These are phyloP conservation scores for Gambusia holbrooki DNA, from an alignment of 2,113 vertebrate species.

Conservation along the genomic window DNA sequence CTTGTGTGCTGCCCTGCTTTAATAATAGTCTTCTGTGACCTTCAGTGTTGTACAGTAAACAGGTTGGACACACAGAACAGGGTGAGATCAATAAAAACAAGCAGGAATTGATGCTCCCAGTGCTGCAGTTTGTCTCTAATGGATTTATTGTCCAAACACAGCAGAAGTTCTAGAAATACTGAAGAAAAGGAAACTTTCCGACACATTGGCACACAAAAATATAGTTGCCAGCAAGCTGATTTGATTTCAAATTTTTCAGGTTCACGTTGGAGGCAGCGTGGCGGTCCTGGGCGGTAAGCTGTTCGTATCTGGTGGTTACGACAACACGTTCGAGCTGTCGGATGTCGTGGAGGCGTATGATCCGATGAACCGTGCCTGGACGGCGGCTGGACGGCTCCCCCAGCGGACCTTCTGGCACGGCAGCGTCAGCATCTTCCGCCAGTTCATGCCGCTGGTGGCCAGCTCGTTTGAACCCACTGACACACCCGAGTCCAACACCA, in stretches of 20 bases:
- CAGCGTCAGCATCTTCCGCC: slow-evolving; percentile 98
- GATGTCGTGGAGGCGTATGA: slow-evolving; percentile 92
- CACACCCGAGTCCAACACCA: slow-evolving; percentile 74
- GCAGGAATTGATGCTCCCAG: not conserved
- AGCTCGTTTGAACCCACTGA: slow-evolving; percentile 80
- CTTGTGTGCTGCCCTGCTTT: not conserved
- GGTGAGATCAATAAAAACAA: not conserved
- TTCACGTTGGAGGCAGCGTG: slow-evolving; percentile 94
- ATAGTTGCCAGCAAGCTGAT: no score
- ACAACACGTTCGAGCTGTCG: slow-evolving; percentile 95
- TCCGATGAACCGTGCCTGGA: slow-evolving; percentile 83
- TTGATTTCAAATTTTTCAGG: slow-evolving; percentile 71
- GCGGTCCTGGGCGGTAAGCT: slow-evolving; percentile 90
- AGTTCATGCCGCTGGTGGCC: slow-evolving; percentile 93
- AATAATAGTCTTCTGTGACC: not conserved
- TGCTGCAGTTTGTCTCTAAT: not conserved
- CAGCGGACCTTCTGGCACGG: slow-evolving; percentile 98
- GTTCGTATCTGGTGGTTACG: slow-evolving; percentile 94
- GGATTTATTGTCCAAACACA: not conserved
- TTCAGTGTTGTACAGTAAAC: not conserved
- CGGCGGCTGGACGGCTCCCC: slow-evolving; percentile 85
- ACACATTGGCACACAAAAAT: not conserved
- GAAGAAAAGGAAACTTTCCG: not conserved
- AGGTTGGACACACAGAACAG: not conserved
- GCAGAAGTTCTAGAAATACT: not conserved